Percentiles rank a stretch among this genome's conserved stretches.
These are phyloP conservation scores for Pasiphila rectangulata DNA, from an alignment of 2,888 invertebrate genomes.

Conservation along the genomic window DNA sequence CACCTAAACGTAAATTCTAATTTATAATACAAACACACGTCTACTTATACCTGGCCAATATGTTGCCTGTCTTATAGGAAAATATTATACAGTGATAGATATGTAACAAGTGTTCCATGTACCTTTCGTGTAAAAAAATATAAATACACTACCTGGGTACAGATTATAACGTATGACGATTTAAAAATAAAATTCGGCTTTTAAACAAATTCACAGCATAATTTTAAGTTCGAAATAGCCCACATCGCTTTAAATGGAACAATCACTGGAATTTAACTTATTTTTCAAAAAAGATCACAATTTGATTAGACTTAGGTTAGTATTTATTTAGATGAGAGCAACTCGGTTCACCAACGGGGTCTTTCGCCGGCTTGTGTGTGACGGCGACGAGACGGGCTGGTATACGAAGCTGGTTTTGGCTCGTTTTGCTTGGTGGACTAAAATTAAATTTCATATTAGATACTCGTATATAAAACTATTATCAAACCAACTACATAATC, in stretches of 20 bases:
- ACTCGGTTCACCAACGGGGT: slow-evolving; percentile 82
- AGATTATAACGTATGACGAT: slow-evolving; percentile 43
- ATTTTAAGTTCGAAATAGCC: slow-evolving; percentile 43
- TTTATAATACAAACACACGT: slow-evolving; percentile 11
- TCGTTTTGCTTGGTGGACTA: slow-evolving; percentile 74
- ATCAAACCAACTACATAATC: too few relatives aligned
- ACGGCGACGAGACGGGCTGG: slow-evolving; percentile 64
- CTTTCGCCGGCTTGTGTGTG: slow-evolving; percentile 81
- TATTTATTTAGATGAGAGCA: slow-evolving; percentile 56
- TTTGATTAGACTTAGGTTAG: slow-evolving; percentile 39
- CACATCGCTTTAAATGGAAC: slow-evolving; percentile 46
- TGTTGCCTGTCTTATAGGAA: slow-evolving; percentile 34
- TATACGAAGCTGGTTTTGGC: slow-evolving; percentile 71
- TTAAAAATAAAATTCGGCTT: slow-evolving; percentile 34
- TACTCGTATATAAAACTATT: not conserved
- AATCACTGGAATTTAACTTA: slow-evolving; percentile 44
- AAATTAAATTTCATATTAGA: not conserved
- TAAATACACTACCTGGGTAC: slow-evolving; percentile 67
- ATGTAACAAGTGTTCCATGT: slow-evolving; percentile 74
- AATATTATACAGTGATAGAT: slow-evolving; percentile 68
- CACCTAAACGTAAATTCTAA: slow-evolving; percentile 14
- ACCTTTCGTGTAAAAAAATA: slow-evolving; percentile 46
- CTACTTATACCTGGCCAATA: slow-evolving; percentile 21
- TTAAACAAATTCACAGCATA: slow-evolving; percentile 44
- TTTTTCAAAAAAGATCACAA: slow-evolving; percentile 51